phyloP scores from a whole-genome alignment of 1,140 invertebrate genomes.

The Brachionus rubens region DNA sequence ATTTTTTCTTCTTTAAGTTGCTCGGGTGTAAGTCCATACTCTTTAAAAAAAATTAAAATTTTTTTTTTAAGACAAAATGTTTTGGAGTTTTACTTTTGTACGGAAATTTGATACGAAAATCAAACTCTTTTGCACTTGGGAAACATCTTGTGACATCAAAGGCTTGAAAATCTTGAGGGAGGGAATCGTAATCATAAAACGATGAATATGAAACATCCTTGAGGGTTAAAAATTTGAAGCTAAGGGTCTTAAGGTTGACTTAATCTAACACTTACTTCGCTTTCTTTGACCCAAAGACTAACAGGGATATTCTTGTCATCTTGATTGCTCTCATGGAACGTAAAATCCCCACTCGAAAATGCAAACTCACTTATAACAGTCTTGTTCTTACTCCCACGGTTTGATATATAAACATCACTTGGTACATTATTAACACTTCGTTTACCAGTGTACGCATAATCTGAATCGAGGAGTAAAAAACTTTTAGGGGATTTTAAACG shows the following conservation, averaged over 20 bases:
- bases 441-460: constrained; percentile 21
- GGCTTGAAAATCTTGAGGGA: neutral
- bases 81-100: constrained; percentile 1
- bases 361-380: constrained; percentile 3
- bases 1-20: neutral
- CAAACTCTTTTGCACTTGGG: neutral
- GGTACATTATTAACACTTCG: constrained; percentile 38
- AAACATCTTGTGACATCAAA: constrained; percentile 25
- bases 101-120: constrained; percentile 38
- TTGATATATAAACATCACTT: constrained; percentile 13
- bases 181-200: constrained; percentile 30
- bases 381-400: neutral
- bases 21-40: neutral
- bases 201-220: constrained; percentile 22
- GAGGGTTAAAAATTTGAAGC: too few species aligned
- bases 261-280: neutral
- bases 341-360: neutral
- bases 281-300: constrained; percentile 14
- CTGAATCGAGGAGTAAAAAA: constrained; percentile 37
- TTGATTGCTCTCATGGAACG: constrained; percentile 9
- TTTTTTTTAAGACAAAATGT: neutral
- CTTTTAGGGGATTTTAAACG: constrained; percentile 30
- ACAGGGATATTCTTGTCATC: constrained; percentile 14
- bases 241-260: neutral
- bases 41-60: neutral